phyloP scores from a whole-genome alignment of 2,113 vertebrate genomes.

The Pantherophis guttatus region DNA sequence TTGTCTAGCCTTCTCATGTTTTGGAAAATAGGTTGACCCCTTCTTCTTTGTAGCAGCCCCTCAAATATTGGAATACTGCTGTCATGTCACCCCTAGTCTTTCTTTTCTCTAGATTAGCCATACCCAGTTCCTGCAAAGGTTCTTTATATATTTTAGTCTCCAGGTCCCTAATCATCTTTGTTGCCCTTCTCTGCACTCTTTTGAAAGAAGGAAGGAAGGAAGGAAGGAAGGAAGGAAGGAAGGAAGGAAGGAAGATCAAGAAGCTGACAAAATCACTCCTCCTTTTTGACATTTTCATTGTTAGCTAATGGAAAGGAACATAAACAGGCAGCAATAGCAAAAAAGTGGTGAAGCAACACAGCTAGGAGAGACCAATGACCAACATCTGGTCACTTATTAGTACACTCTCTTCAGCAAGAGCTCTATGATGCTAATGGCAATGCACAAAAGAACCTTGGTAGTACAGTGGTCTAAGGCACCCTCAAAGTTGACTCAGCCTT shows the following conservation, averaged over 20 bases:
- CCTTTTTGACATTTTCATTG: not conserved
- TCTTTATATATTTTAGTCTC: not conserved
- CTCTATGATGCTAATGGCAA: not conserved
- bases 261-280: not conserved
- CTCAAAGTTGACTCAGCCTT: too few relatives aligned
- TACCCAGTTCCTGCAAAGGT: not conserved
- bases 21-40: not conserved
- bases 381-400: not conserved
- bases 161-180: not conserved
- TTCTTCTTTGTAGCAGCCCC: not conserved
- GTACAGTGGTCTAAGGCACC: too few relatives aligned
- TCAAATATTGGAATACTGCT: not conserved
- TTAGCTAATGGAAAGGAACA: not conserved
- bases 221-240: not conserved
- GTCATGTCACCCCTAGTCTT: too few relatives aligned
- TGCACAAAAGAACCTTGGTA: too few relatives aligned
- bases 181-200: not conserved
- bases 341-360: not conserved
- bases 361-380: not conserved
- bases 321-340: not conserved
- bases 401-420: not conserved
- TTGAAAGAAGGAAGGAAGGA: too few relatives aligned
- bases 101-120: not conserved
- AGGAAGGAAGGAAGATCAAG: not conserved
- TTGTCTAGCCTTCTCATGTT: not conserved